Conservation (phyloP, 1,140 invertebrate species). For the Telenomus remus region DNA sequence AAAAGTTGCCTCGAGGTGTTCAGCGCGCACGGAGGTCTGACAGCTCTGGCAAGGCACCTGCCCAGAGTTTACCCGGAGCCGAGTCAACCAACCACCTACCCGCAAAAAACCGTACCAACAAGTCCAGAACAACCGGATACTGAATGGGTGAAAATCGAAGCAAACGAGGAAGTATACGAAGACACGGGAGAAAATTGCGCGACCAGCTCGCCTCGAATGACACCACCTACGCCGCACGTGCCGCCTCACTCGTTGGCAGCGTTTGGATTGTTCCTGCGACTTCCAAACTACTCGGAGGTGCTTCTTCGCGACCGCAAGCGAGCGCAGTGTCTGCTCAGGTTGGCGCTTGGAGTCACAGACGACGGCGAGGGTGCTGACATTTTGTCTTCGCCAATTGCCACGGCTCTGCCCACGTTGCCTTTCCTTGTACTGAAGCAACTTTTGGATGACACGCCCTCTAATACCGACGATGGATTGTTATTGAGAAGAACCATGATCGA, state of each 20-base stretch:
- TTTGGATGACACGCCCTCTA: constrained; percentile 85
- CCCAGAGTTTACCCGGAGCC: constrained; percentile 90
- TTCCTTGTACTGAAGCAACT: constrained; percentile 87
- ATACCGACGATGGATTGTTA: constrained; percentile 87
- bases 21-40: constrained; percentile 89
- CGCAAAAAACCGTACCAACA: constrained; percentile 75
- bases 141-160: constrained; percentile 89
- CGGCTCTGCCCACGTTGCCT: constrained; percentile 88
- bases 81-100: constrained; percentile 72
- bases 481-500: constrained; percentile 87
- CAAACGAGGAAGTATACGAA: constrained; percentile 83
- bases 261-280: constrained; percentile 88
- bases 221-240: constrained; percentile 77
- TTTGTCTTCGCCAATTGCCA: constrained; percentile 83
- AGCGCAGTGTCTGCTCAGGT: constrained; percentile 88
- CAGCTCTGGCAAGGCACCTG: constrained; percentile 88
- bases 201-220: constrained; percentile 62
- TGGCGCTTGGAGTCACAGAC: constrained; percentile 91
- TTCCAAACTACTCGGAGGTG: constrained; percentile 93
- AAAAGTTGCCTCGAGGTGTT: constrained; percentile 87
- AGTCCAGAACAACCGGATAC: constrained; percentile 75
- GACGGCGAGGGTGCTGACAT: constrained; percentile 93
- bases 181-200: constrained; percentile 76
- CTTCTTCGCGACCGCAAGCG: constrained; percentile 87
- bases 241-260: constrained; percentile 93